These are phyloP conservation scores for Apantesis nais DNA, from an alignment of 2,888 invertebrate species.

Conservation along the genomic window DNA sequence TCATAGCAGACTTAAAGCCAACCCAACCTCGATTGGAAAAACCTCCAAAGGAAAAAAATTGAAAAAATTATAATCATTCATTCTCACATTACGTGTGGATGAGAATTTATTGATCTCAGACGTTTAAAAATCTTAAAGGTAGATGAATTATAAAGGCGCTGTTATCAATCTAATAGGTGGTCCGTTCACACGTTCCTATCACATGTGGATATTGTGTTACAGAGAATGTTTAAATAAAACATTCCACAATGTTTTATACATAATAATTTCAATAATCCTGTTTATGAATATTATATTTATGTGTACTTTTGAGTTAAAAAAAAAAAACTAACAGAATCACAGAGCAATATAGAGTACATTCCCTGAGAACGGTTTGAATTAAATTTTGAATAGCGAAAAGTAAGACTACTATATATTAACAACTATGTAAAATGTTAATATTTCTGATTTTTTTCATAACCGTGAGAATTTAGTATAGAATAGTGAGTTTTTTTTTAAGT, in stretches of 20 bases:
- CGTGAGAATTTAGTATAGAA: not conserved
- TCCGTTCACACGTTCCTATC: slow-evolving; percentile 6
- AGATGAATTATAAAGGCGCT: slow-evolving; percentile 11
- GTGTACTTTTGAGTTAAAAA: not conserved
- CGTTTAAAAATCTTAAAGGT: not conserved
- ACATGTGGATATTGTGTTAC: not conserved
- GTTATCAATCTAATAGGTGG: slow-evolving; percentile 13
- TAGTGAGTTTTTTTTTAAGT: not conserved
- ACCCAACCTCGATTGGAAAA: too few species aligned
- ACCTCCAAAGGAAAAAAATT: too few species aligned
- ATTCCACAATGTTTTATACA: slow-evolving; percentile 5
- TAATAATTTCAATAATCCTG: not conserved
- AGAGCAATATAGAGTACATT: not conserved
- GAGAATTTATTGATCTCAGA: not conserved
- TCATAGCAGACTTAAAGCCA: too few species aligned
- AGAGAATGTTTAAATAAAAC: not conserved
- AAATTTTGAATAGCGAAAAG: not conserved
- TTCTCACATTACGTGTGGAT: too few species aligned
- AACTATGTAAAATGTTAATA: too few species aligned
- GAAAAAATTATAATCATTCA: too few species aligned
- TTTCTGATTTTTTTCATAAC: too few species aligned
- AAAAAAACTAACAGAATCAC: too few species aligned
- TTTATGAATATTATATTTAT: not conserved
- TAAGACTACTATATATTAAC: not conserved
- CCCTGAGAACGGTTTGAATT: not conserved